These are phyloP conservation scores for Hemicrepidius hirtus DNA, from an alignment of 2,888 invertebrate genomes.

Conservation along the genomic window DNA sequence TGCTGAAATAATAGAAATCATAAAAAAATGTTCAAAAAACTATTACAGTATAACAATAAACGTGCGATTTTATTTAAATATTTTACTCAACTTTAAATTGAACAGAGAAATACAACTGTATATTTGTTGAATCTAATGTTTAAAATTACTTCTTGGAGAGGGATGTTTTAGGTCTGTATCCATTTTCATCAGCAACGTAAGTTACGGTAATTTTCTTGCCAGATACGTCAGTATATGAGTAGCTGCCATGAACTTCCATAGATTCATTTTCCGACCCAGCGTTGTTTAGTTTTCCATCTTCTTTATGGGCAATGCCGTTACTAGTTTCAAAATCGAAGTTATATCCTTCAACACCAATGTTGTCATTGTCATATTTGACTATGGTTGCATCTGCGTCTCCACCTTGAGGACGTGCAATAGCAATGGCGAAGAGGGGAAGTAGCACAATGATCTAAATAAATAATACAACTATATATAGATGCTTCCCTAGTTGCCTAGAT, in stretches of 20 bases:
- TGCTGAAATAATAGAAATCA: no score
- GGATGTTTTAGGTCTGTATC: conserved; percentile 71
- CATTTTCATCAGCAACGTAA: conserved; percentile 75
- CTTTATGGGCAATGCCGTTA: conserved; percentile 68
- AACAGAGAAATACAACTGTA: neutral
- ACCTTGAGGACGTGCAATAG: conserved; percentile 55
- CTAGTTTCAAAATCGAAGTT: conserved; percentile 74
- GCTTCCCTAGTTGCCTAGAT: no score
- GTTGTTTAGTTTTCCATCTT: conserved; percentile 69
- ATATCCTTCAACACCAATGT: conserved; percentile 76
- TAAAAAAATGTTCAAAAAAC: no score
- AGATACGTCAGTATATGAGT: conserved; percentile 73
- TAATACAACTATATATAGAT: neutral
- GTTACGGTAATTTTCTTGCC: conserved; percentile 71
- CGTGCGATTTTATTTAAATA: neutral
- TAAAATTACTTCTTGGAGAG: conserved; percentile 4
- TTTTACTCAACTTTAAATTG: conserved; percentile 8
- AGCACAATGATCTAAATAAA: conserved; percentile 26
- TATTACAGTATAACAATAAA: neutral
- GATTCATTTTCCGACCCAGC: conserved; percentile 71
- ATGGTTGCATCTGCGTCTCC: conserved; percentile 73
- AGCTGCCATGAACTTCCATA: conserved; percentile 71
- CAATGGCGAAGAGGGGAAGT: conserved; percentile 43
- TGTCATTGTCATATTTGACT: conserved; percentile 76
- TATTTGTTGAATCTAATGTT: neutral